Evolutionary conservation across 2,888 invertebrate genomes (phyloP).

Genomic region (Lithophane ornitopus): DNA sequence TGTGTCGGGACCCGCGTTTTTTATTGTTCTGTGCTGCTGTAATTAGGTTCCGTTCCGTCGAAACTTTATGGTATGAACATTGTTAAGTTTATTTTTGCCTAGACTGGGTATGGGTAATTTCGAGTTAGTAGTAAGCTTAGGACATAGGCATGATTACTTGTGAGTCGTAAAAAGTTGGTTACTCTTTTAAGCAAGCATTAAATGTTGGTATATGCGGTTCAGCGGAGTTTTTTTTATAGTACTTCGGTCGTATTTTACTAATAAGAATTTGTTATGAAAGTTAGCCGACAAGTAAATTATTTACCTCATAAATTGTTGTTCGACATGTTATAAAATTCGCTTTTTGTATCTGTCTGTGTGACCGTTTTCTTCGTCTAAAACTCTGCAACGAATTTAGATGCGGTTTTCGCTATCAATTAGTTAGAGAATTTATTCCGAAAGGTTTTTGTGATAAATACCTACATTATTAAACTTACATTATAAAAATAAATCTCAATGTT

Average conservation of each 20-base stretch:
- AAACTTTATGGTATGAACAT: constrained; percentile 30
- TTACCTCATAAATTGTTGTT: not conserved
- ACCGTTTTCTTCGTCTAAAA: not conserved
- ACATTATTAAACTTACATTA: no score
- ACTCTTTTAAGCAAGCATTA: constrained; percentile 31
- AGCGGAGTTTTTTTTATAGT: constrained; percentile 13
- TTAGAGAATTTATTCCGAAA: no score
- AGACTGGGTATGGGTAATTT: constrained; percentile 3
- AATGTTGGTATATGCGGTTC: constrained; percentile 10
- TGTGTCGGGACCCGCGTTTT: constrained; percentile 40
- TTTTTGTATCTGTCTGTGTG: not conserved
- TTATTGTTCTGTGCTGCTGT: constrained; percentile 42
- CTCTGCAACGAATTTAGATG: not conserved
- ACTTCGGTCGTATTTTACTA: not conserved
- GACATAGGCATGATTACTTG: constrained; percentile 16
- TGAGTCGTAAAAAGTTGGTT: constrained; percentile 32
- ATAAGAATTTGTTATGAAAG: not conserved
- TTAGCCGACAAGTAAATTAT: not conserved
- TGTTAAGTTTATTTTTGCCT: constrained; percentile 24
- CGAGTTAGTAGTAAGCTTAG: constrained; percentile 19
- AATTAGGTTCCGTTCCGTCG: constrained; percentile 32
- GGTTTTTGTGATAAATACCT: no score
- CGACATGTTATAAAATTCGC: not conserved
- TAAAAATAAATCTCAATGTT: not conserved
- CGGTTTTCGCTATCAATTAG: no score